phyloP scores from a whole-genome alignment of 2,113 vertebrate species.

The Cyanoderma ruficeps region DNA sequence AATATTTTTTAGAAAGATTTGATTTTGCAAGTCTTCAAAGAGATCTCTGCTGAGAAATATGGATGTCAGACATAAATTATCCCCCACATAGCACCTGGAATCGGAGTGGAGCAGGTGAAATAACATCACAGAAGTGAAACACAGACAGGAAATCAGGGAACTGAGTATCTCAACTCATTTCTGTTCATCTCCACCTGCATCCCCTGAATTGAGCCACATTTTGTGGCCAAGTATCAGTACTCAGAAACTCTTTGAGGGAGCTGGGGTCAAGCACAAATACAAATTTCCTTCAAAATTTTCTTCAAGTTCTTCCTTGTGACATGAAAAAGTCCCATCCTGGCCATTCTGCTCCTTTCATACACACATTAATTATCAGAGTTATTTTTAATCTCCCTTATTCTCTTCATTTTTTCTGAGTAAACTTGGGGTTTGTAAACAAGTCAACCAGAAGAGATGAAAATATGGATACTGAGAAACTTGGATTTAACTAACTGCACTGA shows the following conservation, averaged over 20 bases:
- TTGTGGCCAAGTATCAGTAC: background rate
- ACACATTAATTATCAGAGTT: background rate
- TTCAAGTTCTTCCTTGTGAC: background rate
- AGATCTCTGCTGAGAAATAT: background rate
- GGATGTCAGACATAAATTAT: background rate
- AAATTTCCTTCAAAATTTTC: background rate
- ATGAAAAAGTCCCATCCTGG: background rate
- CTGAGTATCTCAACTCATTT: background rate
- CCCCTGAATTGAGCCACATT: background rate
- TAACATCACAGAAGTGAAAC: background rate
- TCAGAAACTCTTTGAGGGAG: background rate
- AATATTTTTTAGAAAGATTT: background rate
- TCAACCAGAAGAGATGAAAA: background rate
- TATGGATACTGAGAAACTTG: background rate
- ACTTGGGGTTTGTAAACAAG: background rate
- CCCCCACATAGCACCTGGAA: background rate
- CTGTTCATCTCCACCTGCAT: background rate
- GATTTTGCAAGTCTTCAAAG: background rate
- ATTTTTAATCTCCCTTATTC: background rate
- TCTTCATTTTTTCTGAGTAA: background rate
- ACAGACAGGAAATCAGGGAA: background rate
- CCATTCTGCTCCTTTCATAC: background rate
- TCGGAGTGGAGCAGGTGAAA: background rate
- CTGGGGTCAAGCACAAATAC: background rate
- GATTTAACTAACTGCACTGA: background rate